These are phyloP conservation scores for Odontocerum albicorne DNA, from an alignment of 2,888 invertebrate species.

Conservation along the genomic window DNA sequence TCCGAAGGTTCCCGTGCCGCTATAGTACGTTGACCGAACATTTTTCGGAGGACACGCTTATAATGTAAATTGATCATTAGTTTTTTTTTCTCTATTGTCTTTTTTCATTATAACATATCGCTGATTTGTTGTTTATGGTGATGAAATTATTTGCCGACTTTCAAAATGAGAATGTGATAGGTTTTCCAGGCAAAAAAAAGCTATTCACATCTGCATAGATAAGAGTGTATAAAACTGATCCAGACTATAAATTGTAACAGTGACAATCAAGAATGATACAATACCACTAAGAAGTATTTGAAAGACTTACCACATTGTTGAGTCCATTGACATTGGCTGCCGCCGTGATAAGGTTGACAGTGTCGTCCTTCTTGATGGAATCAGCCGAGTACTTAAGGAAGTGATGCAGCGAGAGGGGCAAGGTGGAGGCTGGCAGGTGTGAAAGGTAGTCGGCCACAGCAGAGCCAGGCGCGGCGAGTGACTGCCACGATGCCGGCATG, in stretches of 20 bases:
- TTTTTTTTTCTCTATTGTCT: too few relatives aligned
- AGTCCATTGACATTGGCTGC: constrained; percentile 39
- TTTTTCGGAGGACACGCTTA: too few relatives aligned
- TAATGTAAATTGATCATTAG: too few relatives aligned
- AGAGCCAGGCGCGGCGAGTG: constrained; percentile 64
- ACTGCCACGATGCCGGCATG: constrained; percentile 70
- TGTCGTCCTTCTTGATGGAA: constrained; percentile 72
- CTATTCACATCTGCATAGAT: too few relatives aligned
- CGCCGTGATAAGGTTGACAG: constrained; percentile 55
- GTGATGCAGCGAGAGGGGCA: constrained; percentile 80
- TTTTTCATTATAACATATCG: too few relatives aligned
- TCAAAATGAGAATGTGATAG: not conserved
- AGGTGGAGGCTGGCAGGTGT: constrained; percentile 71
- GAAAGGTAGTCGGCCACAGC: constrained; percentile 85
- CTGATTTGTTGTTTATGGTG: not conserved
- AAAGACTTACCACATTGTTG: constrained; percentile 39
- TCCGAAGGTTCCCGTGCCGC: constrained; percentile 7
- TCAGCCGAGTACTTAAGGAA: constrained; percentile 81
- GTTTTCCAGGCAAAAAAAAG: too few relatives aligned
- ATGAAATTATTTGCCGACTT: not conserved
- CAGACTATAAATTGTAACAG: too few relatives aligned
- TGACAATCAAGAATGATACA: too few relatives aligned
- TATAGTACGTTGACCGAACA: not conserved
- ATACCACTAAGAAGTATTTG: too few relatives aligned
- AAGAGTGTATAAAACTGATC: too few relatives aligned